Evolutionary conservation across 1,140 invertebrate species (phyloP).

Genomic region (Mylabris phalerata): DNA sequence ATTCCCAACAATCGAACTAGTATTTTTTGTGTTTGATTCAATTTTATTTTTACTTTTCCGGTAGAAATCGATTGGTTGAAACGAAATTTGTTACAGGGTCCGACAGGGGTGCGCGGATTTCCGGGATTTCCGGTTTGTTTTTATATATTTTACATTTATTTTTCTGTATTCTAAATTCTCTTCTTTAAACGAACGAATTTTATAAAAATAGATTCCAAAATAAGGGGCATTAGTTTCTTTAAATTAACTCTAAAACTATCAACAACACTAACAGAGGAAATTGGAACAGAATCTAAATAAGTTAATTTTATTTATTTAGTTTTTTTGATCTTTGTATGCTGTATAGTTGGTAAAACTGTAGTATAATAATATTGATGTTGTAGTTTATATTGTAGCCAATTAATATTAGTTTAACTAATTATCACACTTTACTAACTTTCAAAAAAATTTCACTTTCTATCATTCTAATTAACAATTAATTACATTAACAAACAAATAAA

Average conservation of each 20-base stretch:
- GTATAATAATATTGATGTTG: not conserved
- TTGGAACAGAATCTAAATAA: too few species aligned
- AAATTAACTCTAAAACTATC: too few species aligned
- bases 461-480: not conserved
- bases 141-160: conserved; percentile 28
- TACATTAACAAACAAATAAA: not conserved
- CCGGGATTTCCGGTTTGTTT: conserved; percentile 51
- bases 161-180: not conserved
- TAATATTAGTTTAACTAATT: conserved; percentile 11
- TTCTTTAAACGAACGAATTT: too few species aligned
- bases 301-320: not conserved
- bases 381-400: conserved; percentile 2
- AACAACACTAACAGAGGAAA: too few species aligned
- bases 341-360: not conserved
- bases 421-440: conserved; percentile 4
- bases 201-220: too few species aligned
- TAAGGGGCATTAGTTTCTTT: too few species aligned
- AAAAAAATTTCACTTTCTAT: not conserved
- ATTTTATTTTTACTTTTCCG: too few species aligned
- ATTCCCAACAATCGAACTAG: too few species aligned
- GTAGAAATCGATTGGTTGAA: not conserved
- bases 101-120: conserved; percentile 45
- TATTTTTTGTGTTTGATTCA: too few species aligned
- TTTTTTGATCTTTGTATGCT: not conserved
- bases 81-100: conserved; percentile 45